Base-by-base conservation (phyloP, 2,797 vertebrate species). In the Chrysocyon brachyurus region DNA sequence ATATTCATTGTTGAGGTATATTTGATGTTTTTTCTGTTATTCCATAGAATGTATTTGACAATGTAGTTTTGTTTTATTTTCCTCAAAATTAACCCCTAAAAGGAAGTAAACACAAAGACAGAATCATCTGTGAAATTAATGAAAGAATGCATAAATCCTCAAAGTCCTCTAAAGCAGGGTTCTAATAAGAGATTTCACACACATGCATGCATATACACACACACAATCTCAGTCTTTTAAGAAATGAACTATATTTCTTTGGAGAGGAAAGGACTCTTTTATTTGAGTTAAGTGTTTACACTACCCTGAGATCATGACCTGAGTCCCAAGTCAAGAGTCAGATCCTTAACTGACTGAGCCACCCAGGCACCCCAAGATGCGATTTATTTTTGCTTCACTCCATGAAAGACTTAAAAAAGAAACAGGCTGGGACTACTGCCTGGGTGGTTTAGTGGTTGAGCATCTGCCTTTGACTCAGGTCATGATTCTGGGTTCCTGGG, bases 1-100 rank as follows among this genome's bases (percentile, higher is more conserved):
- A 36, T 72, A 75, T 70, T 94, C 85, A 46, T 73, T 86, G 46
- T 3, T 82, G 87, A 87, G 75, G 26, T 49, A 87, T 33, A 46
- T 81, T 82, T 91, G 52, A 66, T 82, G 68, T 75, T 96, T 96
- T 22, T 83, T 52, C 49, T 46, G 21, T 86, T 78, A 84, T 79
- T 66, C 24, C 52, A 33, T 66, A 59, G 17, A 73, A 59, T 64
- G 81, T 94, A 66, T 73, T 57, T 87, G 7, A 66, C 49, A 81
- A 21, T 86, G 21, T 73, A 81, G 26, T 86, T 90, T n/a, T 59
- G 22, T 31, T 82, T 87, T 82, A 5, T 28, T 91, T 36, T 75
- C 36, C 28, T 64, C 26, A 61, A 2, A n/a, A 59, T 87, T 82
- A 15, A 66, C 2, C 36, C 75, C 36, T 68, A 31, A 46, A 56